A percentile compares a stretch with the other conserved stretches of the same genome.
Evolutionary conservation across 2,113 vertebrate species (phyloP).

Genomic region (Balaenoptera acutorostrata): DNA sequence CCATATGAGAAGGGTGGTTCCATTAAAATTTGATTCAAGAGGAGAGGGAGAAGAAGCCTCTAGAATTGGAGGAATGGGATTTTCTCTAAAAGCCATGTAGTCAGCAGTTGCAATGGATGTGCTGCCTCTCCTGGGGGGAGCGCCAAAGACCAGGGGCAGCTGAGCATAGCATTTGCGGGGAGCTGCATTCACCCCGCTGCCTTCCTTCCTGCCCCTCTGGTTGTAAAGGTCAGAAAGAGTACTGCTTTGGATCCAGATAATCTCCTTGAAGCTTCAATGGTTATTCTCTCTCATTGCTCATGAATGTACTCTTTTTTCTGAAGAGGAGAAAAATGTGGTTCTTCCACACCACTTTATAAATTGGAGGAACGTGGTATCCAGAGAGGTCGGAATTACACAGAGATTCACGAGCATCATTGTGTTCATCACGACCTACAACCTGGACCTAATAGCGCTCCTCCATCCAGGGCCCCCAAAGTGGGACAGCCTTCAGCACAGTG

Average conservation of each 20-base stretch:
- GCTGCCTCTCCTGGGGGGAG: rapidly evolving
- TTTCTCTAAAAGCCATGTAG: background rate
- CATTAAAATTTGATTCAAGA: background rate
- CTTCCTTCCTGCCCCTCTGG: background rate
- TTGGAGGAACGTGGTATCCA: background rate
- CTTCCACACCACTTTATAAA: background rate
- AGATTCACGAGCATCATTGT: rapidly evolving
- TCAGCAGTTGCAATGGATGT: background rate
- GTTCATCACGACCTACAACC: rapidly evolving
- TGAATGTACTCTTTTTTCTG: background rate
- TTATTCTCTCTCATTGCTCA: background rate
- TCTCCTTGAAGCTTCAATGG: background rate
- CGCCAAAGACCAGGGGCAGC: rapidly evolving
- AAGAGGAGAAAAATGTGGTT: background rate
- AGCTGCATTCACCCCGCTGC: rapidly evolving
- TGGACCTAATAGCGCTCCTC: rapidly evolving
- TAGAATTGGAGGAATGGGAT: rapidly evolving
- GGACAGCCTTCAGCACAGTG: background rate
- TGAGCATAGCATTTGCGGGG: rapidly evolving
- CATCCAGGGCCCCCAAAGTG: background rate
- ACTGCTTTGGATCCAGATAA: background rate
- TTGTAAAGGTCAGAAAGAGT: background rate
- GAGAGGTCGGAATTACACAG: background rate
- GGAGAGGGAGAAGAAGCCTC: background rate
- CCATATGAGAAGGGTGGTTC: background rate